Percentiles rank a stretch among this genome's conserved stretches.
Conservation (phyloP, 1,140 invertebrate genomes). For the Holcopasites calliopsidis region DNA sequence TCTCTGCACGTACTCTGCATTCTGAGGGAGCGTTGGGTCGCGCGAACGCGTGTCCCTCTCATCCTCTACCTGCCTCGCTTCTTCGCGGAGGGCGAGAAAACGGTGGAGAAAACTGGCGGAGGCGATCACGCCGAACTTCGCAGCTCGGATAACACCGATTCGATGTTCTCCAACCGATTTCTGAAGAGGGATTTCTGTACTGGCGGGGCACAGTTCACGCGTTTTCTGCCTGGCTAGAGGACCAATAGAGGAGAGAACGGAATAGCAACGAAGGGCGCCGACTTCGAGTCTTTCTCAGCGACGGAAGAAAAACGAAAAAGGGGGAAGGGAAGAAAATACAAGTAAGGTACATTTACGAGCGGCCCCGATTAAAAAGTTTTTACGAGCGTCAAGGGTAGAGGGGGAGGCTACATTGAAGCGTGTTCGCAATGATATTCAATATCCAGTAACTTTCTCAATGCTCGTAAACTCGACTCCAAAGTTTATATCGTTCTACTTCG, state of each 20-base stretch:
- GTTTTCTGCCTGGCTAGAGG: conserved; percentile 13
- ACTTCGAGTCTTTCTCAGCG: not conserved
- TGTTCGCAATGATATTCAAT: conserved; percentile 26
- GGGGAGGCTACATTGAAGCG: not conserved
- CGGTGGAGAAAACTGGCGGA: conserved; percentile 9
- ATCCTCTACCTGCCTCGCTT: not conserved
- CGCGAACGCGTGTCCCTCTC: not conserved
- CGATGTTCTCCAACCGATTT: conserved; percentile 27
- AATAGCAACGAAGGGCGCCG: not conserved
- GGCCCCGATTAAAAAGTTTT: conserved; percentile 30
- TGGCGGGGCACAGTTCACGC: not conserved
- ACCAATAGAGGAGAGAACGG: not conserved
- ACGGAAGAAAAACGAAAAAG: no score
- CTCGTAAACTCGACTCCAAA: conserved; percentile 13
- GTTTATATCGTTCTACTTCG: conserved; percentile 1
- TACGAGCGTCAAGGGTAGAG: not conserved
- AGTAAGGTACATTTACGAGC: not conserved
- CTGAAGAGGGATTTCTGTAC: not conserved
- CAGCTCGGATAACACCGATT: conserved; percentile 37
- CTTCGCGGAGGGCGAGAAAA: not conserved
- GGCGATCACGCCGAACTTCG: conserved; percentile 9
- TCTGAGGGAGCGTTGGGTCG: not conserved
- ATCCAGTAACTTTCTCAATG: not conserved
- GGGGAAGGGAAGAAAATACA: not conserved
- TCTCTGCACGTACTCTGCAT: conserved; percentile 1